Evolutionary conservation across 2,888 invertebrate genomes (phyloP).

Genomic region (Volucella zonaria): DNA sequence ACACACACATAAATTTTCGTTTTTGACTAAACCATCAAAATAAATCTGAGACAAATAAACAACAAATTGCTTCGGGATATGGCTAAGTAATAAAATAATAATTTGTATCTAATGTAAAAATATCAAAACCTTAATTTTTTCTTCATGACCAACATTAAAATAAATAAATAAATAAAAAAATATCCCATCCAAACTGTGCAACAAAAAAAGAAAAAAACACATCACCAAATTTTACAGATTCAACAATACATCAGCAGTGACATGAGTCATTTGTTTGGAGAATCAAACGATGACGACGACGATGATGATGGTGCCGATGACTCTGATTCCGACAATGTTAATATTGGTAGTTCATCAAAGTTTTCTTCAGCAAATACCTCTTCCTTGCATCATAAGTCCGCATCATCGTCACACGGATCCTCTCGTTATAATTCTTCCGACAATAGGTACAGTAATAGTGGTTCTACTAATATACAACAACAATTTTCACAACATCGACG

Average conservation of each 20-base stretch:
- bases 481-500: conserved; percentile 69
- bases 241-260: conserved; percentile 75
- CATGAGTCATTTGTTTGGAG: conserved; percentile 79
- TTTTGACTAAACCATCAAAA: conserved; percentile 20
- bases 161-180: conserved; percentile 38
- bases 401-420: conserved; percentile 66
- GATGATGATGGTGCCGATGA: conserved; percentile 75
- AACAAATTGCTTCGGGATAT: conserved; percentile 63
- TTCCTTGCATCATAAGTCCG: conserved; percentile 64
- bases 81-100: conserved; percentile 59
- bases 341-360: conserved; percentile 51
- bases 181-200: conserved; percentile 61
- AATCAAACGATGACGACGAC: conserved; percentile 78
- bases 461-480: conserved; percentile 56
- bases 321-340: conserved; percentile 51
- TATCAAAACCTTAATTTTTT: conserved; percentile 39
- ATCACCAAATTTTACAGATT: conserved; percentile 76
- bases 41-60: conserved; percentile 33
- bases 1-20: conserved; percentile 40
- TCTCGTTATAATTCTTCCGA: conserved; percentile 66
- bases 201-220: conserved; percentile 53
- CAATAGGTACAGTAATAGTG: conserved; percentile 67
- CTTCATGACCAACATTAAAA: conserved; percentile 57
- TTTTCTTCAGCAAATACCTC: conserved; percentile 57
- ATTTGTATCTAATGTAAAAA: conserved; percentile 32